Conservation (phyloP, 2,113 vertebrate species). For the Chascanopsetta lugubris region DNA sequence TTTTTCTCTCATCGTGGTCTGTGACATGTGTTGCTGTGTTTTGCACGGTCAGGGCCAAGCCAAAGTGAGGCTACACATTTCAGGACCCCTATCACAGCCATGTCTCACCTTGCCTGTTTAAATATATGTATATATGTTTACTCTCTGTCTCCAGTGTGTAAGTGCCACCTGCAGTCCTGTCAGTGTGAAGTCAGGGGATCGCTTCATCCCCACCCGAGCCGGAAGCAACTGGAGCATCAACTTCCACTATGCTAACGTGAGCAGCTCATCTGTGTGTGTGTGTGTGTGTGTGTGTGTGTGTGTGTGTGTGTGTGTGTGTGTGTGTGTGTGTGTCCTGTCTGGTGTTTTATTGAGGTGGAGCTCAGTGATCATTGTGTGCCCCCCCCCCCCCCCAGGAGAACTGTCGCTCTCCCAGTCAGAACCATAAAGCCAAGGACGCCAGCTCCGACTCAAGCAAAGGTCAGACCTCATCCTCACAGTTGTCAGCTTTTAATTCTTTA, state of each 20-base stretch:
- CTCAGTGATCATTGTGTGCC: background rate
- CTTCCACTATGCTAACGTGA: slow-evolving; percentile 84
- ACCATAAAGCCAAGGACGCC: slow-evolving; percentile 81
- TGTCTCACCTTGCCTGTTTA: too few relatives aligned
- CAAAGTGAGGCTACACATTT: background rate
- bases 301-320: background rate
- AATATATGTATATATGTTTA: background rate
- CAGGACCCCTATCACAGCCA: background rate
- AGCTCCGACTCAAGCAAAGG: slow-evolving; percentile 84
- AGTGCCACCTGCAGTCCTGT: slow-evolving; percentile 78
- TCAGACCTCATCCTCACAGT: slow-evolving; percentile 35
- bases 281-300: background rate
- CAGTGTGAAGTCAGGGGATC: slow-evolving; percentile 81
- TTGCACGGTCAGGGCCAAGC: too few relatives aligned
- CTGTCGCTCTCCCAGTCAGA: slow-evolving; percentile 82
- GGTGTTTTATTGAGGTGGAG: background rate
- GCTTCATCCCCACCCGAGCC: slow-evolving; percentile 83
- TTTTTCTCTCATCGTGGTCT: too few relatives aligned
- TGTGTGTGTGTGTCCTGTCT: background rate
- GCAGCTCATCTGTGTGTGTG: slow-evolving; percentile 8
- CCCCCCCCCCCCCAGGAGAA: slow-evolving; percentile 76
- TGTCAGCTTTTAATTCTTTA: too few relatives aligned
- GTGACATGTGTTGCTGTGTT: too few relatives aligned
- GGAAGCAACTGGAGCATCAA: slow-evolving; percentile 88
- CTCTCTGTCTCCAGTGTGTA: slow-evolving; percentile 57